Conservation (phyloP, 2,113 vertebrate genomes). For the Poicephalus meyeri region DNA sequence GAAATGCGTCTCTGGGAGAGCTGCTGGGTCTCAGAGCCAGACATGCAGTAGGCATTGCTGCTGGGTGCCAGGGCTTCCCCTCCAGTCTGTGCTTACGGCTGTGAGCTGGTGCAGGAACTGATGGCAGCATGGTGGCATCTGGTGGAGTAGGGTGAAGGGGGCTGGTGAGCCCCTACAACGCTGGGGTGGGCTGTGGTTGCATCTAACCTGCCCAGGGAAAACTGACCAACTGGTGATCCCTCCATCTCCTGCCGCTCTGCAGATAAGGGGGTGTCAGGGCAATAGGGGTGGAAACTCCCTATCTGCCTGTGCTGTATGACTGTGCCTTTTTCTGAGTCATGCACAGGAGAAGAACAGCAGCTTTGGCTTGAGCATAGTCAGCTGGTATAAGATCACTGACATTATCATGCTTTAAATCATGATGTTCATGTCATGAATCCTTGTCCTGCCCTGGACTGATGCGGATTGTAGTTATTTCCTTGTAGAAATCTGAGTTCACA, state of each 20-base stretch:
- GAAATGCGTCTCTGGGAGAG: background rate
- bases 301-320: fast-evolving
- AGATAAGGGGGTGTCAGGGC: fast-evolving
- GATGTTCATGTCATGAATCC: fast-evolving
- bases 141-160: background rate
- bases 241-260: background rate
- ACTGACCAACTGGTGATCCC: fast-evolving
- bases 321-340: fast-evolving
- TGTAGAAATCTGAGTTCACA: background rate
- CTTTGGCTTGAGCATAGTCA: background rate
- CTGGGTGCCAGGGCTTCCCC: background rate
- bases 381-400: background rate
- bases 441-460: background rate
- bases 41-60: background rate
- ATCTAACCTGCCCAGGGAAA: background rate
- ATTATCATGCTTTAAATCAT: fast-evolving
- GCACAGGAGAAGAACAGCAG: background rate
- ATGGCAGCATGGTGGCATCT: background rate
- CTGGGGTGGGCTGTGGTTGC: background rate
- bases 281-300: background rate
- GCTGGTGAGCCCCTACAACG: fast-evolving
- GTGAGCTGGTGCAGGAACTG: background rate
- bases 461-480: background rate
- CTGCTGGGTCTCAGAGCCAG: background rate
- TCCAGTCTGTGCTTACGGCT: fast-evolving